A percentile compares a stretch with the other conserved stretches of the same genome.
Conservation (phyloP, 1,140 invertebrate species). For the Lycorma delicatula region DNA sequence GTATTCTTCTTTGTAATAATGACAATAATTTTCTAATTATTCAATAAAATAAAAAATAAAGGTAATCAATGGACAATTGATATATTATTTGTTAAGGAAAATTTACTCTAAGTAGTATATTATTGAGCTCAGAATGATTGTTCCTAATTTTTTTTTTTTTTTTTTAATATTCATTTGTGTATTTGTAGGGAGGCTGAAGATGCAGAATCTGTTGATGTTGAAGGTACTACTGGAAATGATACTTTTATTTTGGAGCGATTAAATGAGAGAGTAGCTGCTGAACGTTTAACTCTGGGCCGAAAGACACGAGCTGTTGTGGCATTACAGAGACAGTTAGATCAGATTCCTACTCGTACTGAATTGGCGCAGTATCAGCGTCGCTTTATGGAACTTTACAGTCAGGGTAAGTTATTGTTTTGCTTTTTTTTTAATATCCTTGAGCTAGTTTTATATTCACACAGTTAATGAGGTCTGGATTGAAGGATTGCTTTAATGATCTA, state of each 20-base stretch:
- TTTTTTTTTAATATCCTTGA: slow-evolving; percentile 1
- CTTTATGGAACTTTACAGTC: slow-evolving; percentile 94
- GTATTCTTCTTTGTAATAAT: too few species aligned
- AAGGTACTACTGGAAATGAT: too few species aligned
- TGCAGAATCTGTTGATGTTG: too few species aligned
- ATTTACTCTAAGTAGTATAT: too few species aligned
- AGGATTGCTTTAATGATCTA: background rate
- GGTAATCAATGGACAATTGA: too few species aligned
- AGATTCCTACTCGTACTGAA: slow-evolving; percentile 85
- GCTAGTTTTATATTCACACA: background rate
- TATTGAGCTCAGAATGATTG: background rate
- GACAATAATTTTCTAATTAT: too few species aligned
- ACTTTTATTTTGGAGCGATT: too few species aligned
- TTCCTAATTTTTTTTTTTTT: slow-evolving; percentile 8
- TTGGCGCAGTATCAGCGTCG: slow-evolving; percentile 89
- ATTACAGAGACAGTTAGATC: slow-evolving; percentile 73
- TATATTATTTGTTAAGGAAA: too few species aligned
- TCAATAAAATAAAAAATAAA: too few species aligned
- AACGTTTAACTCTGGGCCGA: slow-evolving; percentile 60
- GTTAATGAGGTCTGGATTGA: background rate
- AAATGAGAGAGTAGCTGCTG: slow-evolving; percentile 45
- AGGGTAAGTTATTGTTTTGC: slow-evolving; percentile 50
- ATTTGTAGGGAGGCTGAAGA: slow-evolving; percentile 42
- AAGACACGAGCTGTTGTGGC: slow-evolving; percentile 73
- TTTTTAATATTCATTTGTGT: slow-evolving; percentile 6